These are phyloP conservation scores for Leuciscus waleckii DNA, from an alignment of 2,797 vertebrate species.

Conservation along the genomic window DNA sequence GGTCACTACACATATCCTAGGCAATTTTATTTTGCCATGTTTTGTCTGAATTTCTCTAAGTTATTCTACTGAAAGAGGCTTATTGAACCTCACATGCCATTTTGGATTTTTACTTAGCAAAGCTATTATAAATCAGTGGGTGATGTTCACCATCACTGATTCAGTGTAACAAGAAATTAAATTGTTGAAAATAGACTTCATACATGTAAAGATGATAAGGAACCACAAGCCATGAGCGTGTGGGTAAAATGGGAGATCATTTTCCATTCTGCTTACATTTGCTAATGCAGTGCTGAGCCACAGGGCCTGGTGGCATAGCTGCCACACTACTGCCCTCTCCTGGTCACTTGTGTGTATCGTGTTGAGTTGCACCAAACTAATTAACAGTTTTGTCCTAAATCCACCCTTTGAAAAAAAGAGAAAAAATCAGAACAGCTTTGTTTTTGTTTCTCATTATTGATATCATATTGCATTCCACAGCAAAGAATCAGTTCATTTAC, in stretches of 20 bases:
- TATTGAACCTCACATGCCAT: neutral
- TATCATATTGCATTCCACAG: neutral
- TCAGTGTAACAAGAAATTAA: slow-evolving; percentile 39
- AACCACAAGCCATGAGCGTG: slow-evolving; percentile 29
- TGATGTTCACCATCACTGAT: neutral
- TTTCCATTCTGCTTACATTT: slow-evolving; percentile 69
- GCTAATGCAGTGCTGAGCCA: slow-evolving; percentile 45
- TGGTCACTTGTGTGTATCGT: slow-evolving; percentile 65
- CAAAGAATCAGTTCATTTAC: slow-evolving; percentile 22
- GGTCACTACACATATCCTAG: neutral
- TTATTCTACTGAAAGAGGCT: neutral
- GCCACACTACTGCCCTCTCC: slow-evolving; percentile 83
- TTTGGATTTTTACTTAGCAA: neutral
- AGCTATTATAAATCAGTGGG: slow-evolving; percentile 6
- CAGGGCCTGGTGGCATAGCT: slow-evolving; percentile 63
- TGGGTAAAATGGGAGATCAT: slow-evolving; percentile 30
- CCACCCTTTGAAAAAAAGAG: neutral
- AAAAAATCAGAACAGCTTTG: neutral
- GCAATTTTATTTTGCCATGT: neutral
- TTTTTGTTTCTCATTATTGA: slow-evolving; percentile 24
- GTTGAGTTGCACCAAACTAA: slow-evolving; percentile 11
- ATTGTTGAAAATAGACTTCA: slow-evolving; percentile 36
- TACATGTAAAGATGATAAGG: slow-evolving; percentile 38
- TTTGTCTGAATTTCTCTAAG: neutral
- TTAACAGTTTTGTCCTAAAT: slow-evolving; percentile 5